Base-by-base conservation (phyloP, 2,797 vertebrate species). In the Microctenopoma lineatum region DNA sequence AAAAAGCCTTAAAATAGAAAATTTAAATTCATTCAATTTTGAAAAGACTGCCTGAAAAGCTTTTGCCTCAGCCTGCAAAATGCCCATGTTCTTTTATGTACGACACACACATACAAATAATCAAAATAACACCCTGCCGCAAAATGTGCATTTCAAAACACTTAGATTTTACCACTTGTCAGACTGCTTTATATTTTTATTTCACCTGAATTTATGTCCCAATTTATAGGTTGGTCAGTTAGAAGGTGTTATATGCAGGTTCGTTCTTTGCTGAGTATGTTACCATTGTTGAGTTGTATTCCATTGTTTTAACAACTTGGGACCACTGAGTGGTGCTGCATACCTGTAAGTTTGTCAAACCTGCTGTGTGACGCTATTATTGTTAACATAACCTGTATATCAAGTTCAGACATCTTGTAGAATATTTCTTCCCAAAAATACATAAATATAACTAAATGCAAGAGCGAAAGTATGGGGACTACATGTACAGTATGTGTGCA, bases 291-390 rank as follows among this genome's bases (percentile, higher is more conserved):
- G 7, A 2, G 4, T 45, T 68, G 14, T 11, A 46, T 29, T 53
- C 44, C 52, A 38, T 73, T 59, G 57, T 38, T 73, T 13, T 70
- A 44, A 64, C n/a, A 4, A 18, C 6, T 4, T 4, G 1, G 57
- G 47, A 64, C 83, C 82, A 84, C 56, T 55, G 6, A 18, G 68
- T 50, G 75, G 70, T 34, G 56, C 79, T 71, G 52, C 34, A 59
- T 7, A 11, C 53, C 32, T 10, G 0, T n/a, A 48, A 7, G 26
- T 3, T 38, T 32, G 7, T 62, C 38, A 72, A 50, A 0, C 39
- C 36, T 39, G 10, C 3, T 39, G 38, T 41, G 10, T 63, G 26
- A 1, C 14, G 7, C 5, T 32, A 14, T 6, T 16, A 6, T 5
- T 41, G 7, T 59, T 18, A 34, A 66, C n/a, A 59, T 1, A 36